Evolutionary conservation across 2,797 vertebrate species (phyloP).

Genomic region (Dicrostonyx torquatus): DNA sequence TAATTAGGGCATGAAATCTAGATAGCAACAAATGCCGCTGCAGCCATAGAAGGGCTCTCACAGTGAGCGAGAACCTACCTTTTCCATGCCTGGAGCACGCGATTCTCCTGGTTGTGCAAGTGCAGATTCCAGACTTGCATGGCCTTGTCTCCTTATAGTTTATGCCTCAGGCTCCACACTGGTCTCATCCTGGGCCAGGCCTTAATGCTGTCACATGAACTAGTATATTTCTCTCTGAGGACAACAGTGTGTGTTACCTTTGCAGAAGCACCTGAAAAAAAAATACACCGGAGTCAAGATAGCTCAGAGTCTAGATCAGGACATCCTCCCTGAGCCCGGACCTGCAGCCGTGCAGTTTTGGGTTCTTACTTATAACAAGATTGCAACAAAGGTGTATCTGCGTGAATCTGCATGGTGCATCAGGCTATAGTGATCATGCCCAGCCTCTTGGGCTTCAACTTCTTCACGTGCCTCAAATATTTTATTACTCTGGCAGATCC

Average conservation of each 20-base stretch:
- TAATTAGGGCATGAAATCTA: background rate
- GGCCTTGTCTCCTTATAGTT: background rate
- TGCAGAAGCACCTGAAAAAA: background rate
- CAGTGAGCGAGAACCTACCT: background rate
- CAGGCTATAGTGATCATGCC: accelerated
- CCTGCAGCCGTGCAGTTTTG: background rate
- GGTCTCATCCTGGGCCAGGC: background rate
- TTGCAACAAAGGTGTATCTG: background rate
- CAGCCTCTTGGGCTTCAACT: background rate
- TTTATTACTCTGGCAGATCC: background rate
- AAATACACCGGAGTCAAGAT: background rate
- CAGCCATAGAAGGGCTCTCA: background rate
- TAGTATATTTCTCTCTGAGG: background rate
- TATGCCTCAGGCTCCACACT: background rate
- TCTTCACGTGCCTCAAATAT: background rate
- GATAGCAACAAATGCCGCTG: background rate
- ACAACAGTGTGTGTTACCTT: background rate
- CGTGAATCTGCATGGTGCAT: background rate
- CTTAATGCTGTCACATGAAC: background rate
- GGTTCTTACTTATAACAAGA: background rate
- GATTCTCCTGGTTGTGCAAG: background rate
- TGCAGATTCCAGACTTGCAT: background rate
- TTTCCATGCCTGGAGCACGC: background rate
- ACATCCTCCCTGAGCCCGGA: background rate
- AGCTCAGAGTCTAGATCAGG: background rate